These are phyloP conservation scores for Aphidius ervi DNA, from an alignment of 1,140 invertebrate species.

Conservation along the genomic window DNA sequence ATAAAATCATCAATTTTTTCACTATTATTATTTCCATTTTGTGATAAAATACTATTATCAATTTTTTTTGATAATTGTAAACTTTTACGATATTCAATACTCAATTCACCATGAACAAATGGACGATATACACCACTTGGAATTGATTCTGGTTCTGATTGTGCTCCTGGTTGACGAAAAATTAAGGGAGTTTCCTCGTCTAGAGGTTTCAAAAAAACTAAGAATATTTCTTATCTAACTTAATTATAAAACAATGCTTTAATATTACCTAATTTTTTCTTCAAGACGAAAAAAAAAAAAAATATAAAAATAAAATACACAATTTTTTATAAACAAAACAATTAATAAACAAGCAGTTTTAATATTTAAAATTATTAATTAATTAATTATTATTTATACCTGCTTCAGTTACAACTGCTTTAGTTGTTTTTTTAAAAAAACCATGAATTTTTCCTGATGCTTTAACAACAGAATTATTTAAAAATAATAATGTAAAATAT, in stretches of 20 bases:
- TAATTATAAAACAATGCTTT: neutral
- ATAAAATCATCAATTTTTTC: conserved; percentile 34
- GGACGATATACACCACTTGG: conserved; percentile 39
- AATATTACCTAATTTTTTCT: no score
- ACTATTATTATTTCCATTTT: neutral
- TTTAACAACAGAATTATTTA: conserved; percentile 30
- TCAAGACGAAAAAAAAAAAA: conserved; percentile 1
- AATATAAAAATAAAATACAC: neutral
- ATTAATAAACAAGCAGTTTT: no score
- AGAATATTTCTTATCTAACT: neutral
- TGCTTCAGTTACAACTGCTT: conserved; percentile 9
- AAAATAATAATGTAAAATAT: conserved; percentile 64
- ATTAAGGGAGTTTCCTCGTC: no score
- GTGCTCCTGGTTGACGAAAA: no score
- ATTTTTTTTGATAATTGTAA: conserved; percentile 34
- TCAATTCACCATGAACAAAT: conserved; percentile 37
- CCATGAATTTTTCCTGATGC: conserved; percentile 22
- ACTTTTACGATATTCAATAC: conserved; percentile 36
- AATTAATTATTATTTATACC: neutral
- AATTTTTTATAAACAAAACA: neutral
- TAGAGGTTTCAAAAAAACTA: no score
- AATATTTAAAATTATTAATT: no score
- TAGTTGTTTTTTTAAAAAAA: conserved; percentile 6
- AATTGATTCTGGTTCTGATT: conserved; percentile 33
- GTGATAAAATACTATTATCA: conserved; percentile 17